phyloP scores from a whole-genome alignment of 2,797 vertebrate species.

The Phoeniculus purpureus region DNA sequence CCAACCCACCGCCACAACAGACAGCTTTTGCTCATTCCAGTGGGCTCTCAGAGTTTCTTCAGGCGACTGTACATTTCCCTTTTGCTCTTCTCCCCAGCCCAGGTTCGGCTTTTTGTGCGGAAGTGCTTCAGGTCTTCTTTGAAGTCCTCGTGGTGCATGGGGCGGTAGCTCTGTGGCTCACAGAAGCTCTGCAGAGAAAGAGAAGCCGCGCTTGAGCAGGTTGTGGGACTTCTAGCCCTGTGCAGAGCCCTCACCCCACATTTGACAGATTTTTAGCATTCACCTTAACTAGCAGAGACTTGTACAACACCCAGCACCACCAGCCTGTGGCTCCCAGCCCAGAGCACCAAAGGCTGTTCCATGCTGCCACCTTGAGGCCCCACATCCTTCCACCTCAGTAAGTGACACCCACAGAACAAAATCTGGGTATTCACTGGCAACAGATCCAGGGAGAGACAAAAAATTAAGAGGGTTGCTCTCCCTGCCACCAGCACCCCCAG shows the following conservation, averaged over 20 bases:
- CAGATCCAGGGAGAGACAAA: background rate
- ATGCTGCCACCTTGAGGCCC: slow-evolving; percentile 61
- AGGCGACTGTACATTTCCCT: slow-evolving; percentile 93
- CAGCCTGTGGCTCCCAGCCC: background rate
- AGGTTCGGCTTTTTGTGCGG: slow-evolving; percentile 91
- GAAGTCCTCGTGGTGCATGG: slow-evolving; percentile 94
- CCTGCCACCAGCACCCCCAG: rapidly evolving
- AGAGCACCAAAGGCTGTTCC: background rate
- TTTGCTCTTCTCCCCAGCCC: slow-evolving; percentile 95
- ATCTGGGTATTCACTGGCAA: rapidly evolving
- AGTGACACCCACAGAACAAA: background rate
- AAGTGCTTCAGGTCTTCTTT: slow-evolving; percentile 91
- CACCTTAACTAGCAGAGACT: background rate
- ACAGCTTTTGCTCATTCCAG: background rate
- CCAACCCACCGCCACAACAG: background rate
- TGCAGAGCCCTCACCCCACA: background rate
- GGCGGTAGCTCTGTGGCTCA: slow-evolving; percentile 91
- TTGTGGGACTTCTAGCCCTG: background rate
- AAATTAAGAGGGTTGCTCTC: background rate
- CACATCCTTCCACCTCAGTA: rapidly evolving
- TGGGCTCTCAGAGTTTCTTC: slow-evolving; percentile 87
- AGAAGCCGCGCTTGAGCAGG: background rate
- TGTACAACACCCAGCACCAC: rapidly evolving
- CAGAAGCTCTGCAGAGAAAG: slow-evolving; percentile 81
- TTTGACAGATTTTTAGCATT: rapidly evolving